Percentiles rank a stretch among this genome's conserved stretches.
phyloP scores from a whole-genome alignment of 1,140 invertebrate species.

The Bombus cullumanus region DNA sequence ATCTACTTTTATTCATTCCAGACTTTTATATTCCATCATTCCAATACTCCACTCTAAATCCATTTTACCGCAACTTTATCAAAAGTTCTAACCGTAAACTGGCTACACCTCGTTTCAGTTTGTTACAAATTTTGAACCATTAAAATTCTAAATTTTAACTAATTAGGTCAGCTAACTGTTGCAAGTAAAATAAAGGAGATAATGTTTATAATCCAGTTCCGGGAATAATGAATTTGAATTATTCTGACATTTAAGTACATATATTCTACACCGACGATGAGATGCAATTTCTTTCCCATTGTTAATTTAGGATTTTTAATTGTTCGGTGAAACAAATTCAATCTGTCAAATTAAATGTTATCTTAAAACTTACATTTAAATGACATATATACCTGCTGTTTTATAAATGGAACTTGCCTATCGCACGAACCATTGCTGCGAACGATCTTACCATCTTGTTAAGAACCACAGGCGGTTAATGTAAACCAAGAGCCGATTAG shows the following conservation, averaged over 20 bases:
- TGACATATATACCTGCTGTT: not conserved
- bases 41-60: not conserved
- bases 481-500: not conserved
- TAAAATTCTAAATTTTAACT: not conserved
- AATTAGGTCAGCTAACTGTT: not conserved
- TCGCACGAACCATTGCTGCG: not conserved
- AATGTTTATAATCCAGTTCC: not conserved
- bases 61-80: not conserved
- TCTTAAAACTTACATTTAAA: not conserved
- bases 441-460: constrained; percentile 13
- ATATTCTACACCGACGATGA: not conserved
- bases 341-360: not conserved
- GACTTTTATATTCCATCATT: not conserved
- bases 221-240: not conserved
- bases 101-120: not conserved
- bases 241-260: not conserved
- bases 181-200: not conserved
- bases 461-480: constrained; percentile 11
- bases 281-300: too few species aligned
- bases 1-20: not conserved
- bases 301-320: too few species aligned
- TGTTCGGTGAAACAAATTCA: not conserved
- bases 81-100: not conserved
- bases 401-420: constrained; percentile 9
- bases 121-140: not conserved